These are phyloP conservation scores for Macrobrachium nipponense DNA, from an alignment of 1,140 invertebrate genomes.

Conservation along the genomic window DNA sequence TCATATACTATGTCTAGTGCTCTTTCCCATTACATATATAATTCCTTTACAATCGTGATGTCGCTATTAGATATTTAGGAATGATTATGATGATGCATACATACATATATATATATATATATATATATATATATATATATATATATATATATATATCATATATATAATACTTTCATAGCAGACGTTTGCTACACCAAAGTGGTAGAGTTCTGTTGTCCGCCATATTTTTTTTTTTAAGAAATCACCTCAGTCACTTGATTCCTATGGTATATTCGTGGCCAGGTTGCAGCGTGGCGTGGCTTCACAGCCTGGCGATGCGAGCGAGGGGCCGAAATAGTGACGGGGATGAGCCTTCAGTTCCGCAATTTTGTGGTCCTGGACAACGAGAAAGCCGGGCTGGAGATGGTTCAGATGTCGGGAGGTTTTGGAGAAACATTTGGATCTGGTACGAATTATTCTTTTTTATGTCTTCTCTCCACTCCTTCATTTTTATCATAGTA, in stretches of 20 bases:
- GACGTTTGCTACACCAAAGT: too few species aligned
- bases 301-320: slow-evolving; percentile 56
- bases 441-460: slow-evolving; percentile 8
- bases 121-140: not conserved
- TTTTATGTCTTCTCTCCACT: too few species aligned
- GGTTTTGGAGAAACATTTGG: slow-evolving; percentile 23
- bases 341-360: slow-evolving; percentile 41
- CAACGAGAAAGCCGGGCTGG: slow-evolving; percentile 49
- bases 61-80: too few species aligned
- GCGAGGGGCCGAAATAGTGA: slow-evolving; percentile 54
- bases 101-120: not conserved
- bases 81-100: too few species aligned
- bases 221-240: too few species aligned
- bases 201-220: too few species aligned
- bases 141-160: not conserved
- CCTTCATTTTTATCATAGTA: too few species aligned
- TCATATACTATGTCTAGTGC: too few species aligned
- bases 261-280: not conserved
- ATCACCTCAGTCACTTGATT: too few species aligned
- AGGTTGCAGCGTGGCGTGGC: slow-evolving; percentile 40
- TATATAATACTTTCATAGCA: not conserved
- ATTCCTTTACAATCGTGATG: too few species aligned
- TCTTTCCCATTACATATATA: too few species aligned
- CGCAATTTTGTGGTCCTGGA: slow-evolving; percentile 55
- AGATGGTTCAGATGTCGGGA: slow-evolving; percentile 53